phyloP scores from a whole-genome alignment of 1,140 invertebrate species.

The Drosophila bocqueti region DNA sequence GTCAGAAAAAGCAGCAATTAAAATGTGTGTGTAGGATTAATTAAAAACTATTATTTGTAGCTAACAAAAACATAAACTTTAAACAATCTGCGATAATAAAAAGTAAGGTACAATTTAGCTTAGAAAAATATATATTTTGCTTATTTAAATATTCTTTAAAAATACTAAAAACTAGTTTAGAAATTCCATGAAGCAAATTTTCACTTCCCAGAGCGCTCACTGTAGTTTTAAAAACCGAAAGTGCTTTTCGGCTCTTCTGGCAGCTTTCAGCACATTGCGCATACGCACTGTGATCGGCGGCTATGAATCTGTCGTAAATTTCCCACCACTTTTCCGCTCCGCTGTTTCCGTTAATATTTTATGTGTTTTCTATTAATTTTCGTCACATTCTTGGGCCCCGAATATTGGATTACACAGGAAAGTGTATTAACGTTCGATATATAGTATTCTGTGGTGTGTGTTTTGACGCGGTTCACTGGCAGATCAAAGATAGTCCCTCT shows the following conservation, averaged over 20 bases:
- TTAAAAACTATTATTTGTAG: neutral
- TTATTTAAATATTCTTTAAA: neutral
- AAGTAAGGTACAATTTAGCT: neutral
- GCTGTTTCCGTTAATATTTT: slow-evolving; percentile 63
- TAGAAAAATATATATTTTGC: too few relatives aligned
- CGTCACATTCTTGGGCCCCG: slow-evolving; percentile 51
- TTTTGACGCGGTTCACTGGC: slow-evolving; percentile 63
- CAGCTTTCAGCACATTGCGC: slow-evolving; percentile 45
- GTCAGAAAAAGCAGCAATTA: neutral
- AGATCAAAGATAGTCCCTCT: slow-evolving; percentile 70
- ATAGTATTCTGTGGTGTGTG: slow-evolving; percentile 11
- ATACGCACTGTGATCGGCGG: slow-evolving; percentile 64
- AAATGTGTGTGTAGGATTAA: neutral
- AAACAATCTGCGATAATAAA: neutral
- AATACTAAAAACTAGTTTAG: neutral
- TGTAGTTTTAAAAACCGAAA: slow-evolving; percentile 1
- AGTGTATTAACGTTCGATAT: slow-evolving; percentile 58
- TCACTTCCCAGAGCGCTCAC: neutral
- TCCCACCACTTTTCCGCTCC: slow-evolving; percentile 3
- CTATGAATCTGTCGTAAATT: slow-evolving; percentile 31
- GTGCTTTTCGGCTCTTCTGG: slow-evolving; percentile 10
- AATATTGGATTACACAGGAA: slow-evolving; percentile 67
- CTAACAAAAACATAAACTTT: too few relatives aligned
- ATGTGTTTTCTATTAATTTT: slow-evolving; percentile 80
- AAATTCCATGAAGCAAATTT: neutral